Percentiles rank a stretch among this genome's conserved stretches.
These are phyloP conservation scores for Rhinophrynus dorsalis DNA, from an alignment of 2,797 vertebrate species.

Conservation along the genomic window DNA sequence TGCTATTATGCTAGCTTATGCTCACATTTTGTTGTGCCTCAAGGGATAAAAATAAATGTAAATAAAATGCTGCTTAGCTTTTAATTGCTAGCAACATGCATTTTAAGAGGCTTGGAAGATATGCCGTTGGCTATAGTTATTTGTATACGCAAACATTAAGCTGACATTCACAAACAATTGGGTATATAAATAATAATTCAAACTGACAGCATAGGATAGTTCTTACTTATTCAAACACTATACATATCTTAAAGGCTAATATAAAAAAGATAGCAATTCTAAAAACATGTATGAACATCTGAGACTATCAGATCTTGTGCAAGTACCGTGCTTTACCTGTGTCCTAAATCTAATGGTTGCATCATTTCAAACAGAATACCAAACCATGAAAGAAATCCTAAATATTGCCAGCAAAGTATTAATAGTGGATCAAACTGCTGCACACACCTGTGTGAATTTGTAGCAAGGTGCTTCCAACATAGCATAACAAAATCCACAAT, in stretches of 20 bases:
- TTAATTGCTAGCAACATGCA: slow-evolving; percentile 2
- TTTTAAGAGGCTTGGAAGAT: slow-evolving; percentile 9
- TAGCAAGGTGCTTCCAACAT: no score
- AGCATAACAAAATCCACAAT: no score
- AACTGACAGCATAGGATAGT: slow-evolving; percentile 4
- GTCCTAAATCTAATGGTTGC: no score
- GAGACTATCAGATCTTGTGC: no score
- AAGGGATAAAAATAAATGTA: neutral
- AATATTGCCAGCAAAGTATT: no score
- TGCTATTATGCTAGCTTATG: neutral
- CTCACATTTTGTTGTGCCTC: neutral
- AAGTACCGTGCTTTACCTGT: no score
- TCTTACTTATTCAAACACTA: slow-evolving; percentile 14
- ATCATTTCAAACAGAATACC: no score
- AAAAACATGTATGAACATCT: no score
- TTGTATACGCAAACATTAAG: slow-evolving; percentile 15
- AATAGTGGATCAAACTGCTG: no score
- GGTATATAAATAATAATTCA: slow-evolving; percentile 21
- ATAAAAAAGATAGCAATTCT: neutral
- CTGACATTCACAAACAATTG: slow-evolving; percentile 5
- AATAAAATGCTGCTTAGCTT: slow-evolving; percentile 11
- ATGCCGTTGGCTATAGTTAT: slow-evolving; percentile 7
- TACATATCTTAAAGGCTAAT: neutral
- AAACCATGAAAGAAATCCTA: no score
- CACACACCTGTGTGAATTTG: no score